These are phyloP conservation scores for Acrobasis repandana DNA, from an alignment of 2,888 invertebrate genomes.

Conservation along the genomic window DNA sequence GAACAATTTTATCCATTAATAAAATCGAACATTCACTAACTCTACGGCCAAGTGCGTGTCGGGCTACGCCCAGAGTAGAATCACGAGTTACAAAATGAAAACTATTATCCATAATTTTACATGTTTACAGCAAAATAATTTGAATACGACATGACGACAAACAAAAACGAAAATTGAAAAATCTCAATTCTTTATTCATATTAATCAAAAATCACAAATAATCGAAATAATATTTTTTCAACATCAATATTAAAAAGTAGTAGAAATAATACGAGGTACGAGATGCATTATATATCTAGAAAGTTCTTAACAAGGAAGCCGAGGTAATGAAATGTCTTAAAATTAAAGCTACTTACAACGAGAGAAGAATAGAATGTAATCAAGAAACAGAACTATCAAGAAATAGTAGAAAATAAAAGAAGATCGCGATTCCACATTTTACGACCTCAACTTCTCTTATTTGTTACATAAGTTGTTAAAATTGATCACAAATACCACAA, in stretches of 20 bases:
- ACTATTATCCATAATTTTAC: too few species aligned
- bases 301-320: constrained; percentile 64
- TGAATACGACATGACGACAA: neutral
- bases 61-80: too few species aligned
- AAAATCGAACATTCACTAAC: too few species aligned
- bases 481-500: constrained; percentile 38
- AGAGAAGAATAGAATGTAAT: constrained; percentile 29
- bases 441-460: constrained; percentile 70
- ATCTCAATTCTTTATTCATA: constrained; percentile 30
- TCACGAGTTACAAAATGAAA: too few species aligned
- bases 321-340: constrained; percentile 69
- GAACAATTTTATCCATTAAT: too few species aligned
- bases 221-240: constrained; percentile 44
- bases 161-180: neutral
- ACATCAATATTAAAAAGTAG: constrained; percentile 52
- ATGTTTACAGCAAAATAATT: too few species aligned
- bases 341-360: constrained; percentile 31
- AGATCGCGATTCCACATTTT: constrained; percentile 53
- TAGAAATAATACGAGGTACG: constrained; percentile 51
- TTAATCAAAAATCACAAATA: constrained; percentile 55
- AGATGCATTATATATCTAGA: constrained; percentile 37
- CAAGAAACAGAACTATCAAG: constrained; percentile 23
- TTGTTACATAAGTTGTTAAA: constrained; percentile 57
- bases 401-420: constrained; percentile 29
- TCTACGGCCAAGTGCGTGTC: too few species aligned